A percentile compares a stretch with the other conserved stretches of the same genome.
Evolutionary conservation across 2,888 invertebrate species (phyloP).

Genomic region (Thymelicus lineola): DNA sequence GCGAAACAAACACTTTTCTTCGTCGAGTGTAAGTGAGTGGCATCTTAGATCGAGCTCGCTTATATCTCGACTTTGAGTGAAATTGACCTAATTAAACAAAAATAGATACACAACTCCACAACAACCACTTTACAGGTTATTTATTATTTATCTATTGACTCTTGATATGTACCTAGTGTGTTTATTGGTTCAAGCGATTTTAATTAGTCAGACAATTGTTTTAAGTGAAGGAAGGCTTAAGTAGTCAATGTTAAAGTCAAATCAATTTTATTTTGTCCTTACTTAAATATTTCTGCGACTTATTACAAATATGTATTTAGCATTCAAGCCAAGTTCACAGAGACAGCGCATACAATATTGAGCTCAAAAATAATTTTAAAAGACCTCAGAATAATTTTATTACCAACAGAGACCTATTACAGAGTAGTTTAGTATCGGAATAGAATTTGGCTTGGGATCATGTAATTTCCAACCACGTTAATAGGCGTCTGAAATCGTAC

Average conservation of each 20-base stretch:
- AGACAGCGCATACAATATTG: no score
- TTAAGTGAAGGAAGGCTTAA: no score
- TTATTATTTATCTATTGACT: neutral
- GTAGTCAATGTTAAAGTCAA: no score
- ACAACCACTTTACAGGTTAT: constrained; percentile 12
- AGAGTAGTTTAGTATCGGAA: constrained; percentile 30
- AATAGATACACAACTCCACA: constrained; percentile 23
- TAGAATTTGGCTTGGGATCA: constrained; percentile 34
- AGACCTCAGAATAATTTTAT: constrained; percentile 18
- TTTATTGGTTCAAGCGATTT: no score
- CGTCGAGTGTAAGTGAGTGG: constrained; percentile 38
- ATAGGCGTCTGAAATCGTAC: constrained; percentile 68
- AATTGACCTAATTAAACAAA: constrained; percentile 37
- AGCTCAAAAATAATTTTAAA: constrained; percentile 1
- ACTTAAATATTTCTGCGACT: no score
- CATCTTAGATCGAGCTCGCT: constrained; percentile 29
- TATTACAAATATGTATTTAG: no score
- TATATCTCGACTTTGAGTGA: constrained; percentile 35
- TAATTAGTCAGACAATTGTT: no score
- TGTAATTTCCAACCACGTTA: constrained; percentile 67
- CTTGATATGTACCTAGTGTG: no score
- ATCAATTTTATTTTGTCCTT: no score
- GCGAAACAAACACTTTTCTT: constrained; percentile 33
- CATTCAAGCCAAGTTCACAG: no score
- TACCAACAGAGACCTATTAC: constrained; percentile 13